phyloP scores from a whole-genome alignment of 2,797 vertebrate genomes.

The Nothura maculosa region DNA sequence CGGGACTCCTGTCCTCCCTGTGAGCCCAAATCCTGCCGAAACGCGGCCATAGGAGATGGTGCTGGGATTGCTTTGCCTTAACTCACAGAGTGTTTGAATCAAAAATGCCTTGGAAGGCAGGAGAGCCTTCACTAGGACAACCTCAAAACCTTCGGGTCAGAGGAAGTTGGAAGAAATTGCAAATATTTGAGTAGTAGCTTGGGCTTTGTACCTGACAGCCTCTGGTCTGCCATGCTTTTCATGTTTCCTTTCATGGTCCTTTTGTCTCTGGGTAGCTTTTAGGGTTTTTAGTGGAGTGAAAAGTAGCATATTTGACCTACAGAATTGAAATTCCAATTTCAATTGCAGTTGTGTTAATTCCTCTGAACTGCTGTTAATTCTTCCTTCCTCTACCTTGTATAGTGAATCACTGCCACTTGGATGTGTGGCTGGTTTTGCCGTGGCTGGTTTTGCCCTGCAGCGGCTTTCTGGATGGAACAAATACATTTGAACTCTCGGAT shows the following conservation, averaged over 20 bases:
- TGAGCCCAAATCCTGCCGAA: background rate
- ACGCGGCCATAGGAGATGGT: background rate
- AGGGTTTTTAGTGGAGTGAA: background rate
- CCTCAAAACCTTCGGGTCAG: background rate
- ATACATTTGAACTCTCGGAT: background rate
- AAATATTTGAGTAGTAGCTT: background rate
- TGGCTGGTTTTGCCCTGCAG: background rate
- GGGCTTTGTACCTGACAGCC: background rate
- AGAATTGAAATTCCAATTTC: background rate
- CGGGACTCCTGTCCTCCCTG: background rate
- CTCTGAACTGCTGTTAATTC: background rate
- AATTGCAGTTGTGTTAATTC: background rate
- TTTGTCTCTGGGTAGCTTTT: background rate
- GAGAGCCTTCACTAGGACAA: background rate
- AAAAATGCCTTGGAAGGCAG: accelerated
- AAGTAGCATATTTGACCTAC: accelerated
- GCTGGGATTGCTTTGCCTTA: background rate
- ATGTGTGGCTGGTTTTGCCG: background rate
- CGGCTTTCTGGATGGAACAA: background rate
- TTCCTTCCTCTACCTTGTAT: background rate
- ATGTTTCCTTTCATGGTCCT: background rate
- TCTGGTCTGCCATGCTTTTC: background rate
- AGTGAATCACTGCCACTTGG: background rate
- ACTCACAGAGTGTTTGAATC: background rate
- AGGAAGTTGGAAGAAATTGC: background rate